Evolutionary conservation across 2,888 invertebrate genomes (phyloP), one percentile per base, ranked within the genome.

Genomic region (Amphiduros pacificus): DNA sequence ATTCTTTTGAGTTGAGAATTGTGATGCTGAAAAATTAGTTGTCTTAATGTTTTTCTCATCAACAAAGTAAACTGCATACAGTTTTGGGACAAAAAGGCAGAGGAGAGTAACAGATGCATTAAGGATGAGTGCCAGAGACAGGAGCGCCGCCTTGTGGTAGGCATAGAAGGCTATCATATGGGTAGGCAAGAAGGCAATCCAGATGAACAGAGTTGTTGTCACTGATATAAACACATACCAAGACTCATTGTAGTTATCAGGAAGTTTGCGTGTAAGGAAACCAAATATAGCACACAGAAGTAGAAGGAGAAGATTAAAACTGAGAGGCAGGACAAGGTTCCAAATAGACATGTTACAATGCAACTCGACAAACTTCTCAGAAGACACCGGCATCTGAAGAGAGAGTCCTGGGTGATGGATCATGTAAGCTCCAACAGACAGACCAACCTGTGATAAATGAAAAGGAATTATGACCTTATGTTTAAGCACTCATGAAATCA

Each of bases 111-210:
- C 31, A 28, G n/a, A 44, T 17, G 22, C 56, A 22, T 49, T 56
- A 14, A 56, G 24, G 17, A 56, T 44, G n/a, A 56, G 44, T 9
- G 29, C 27, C n/a, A 22, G 17, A 3, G 27, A 29, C 24, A 56
- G 40, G 11, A 56, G 27, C 3, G 29, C 17, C n/a, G 31, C 56
- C 48, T 56, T 40, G 29, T 56, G 48, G 48, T 44, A 41, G 41
- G 56, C 41, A 48, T 44, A 27, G 48, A 44, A 56, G 6, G 48
- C 48, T 6, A 29, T 49, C 3, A 56, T 20, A 20, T 56, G 44
- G 41, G 56, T 44, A n/a, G 56, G 56, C 11, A 44, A 26, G 56
- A 56, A 56, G n/a, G 31, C 56, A 17, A 56, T 41, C 56, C 56
- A 56, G 28, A 56, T 41, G 29, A 56, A 56, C 26, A 56, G 27